Evolutionary conservation across 1,140 invertebrate genomes (phyloP), one percentile per base, ranked within the genome.

Genomic region (Scylla paramamosain): DNA sequence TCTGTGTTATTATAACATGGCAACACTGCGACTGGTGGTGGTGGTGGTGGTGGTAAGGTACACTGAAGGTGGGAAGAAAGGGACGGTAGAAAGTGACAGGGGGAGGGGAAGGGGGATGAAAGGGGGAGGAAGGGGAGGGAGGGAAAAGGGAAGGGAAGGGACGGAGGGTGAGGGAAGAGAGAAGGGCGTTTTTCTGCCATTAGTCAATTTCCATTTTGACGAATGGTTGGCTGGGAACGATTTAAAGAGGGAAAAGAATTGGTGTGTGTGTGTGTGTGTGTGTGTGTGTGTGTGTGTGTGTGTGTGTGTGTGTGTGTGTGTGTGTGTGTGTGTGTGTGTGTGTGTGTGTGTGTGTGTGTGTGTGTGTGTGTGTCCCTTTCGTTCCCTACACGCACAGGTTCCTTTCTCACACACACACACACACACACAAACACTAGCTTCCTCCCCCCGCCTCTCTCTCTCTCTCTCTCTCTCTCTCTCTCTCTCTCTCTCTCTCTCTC

Each of bases 241-340:
- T 77, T 77, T n/a, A 77, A 77, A 77, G 67, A 77, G 67, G 6
- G 20, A n/a, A 25, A 25, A n/a, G 67, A n/a, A 77, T 77, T 77
- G 67, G 20, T 77, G 67, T 77, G 67, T 77, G 67, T 77, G 67
- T 77, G 67, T 77, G 67, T 77, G 67, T 77, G 67, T 77, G 67
- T 77, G 67, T 77, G 67, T 77, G 67, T 59, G 52, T 77, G 67
- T 77, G 67, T 77, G 67, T 77, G 67, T 77, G 67, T 77, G 67
- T 77, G 67, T 77, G 67, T 77, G 67, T 77, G 67, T 77, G 67
- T 77, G 67, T 77, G 67, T 77, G 67, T 77, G 67, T 77, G 67
- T 77, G 67, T 39, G 39, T 39, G 39, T 39, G 39, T 39, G 39
- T 39, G 39, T 39, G 39, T 39, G 39, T 39, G 39, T 39, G 39